Evolutionary conservation across 2,113 vertebrate species (phyloP).

Genomic region (Collichthys lucidus): DNA sequence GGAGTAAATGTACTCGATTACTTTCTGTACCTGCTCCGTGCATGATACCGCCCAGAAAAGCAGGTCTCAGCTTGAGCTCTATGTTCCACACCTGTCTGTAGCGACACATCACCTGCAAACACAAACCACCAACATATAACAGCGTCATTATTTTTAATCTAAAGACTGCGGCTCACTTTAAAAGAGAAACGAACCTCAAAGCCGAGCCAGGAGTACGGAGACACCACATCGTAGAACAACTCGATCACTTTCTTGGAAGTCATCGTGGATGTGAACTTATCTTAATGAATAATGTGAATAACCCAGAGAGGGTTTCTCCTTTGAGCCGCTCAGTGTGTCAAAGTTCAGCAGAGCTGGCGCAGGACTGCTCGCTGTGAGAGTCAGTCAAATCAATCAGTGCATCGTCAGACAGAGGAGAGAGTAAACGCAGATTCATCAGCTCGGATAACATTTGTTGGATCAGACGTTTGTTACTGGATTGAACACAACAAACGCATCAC

Average conservation of each 20-base stretch:
- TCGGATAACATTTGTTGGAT: neutral
- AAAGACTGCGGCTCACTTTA: no score
- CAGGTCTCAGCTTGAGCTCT: slow-evolving; percentile 87
- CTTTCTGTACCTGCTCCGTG: slow-evolving; percentile 83
- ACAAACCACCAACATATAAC: neutral
- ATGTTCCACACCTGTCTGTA: slow-evolving; percentile 92
- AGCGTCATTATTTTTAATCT: neutral
- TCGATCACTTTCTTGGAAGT: slow-evolving; percentile 82
- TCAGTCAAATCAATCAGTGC: neutral
- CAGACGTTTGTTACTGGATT: neutral
- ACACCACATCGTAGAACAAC: slow-evolving; percentile 90
- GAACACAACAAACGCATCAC: neutral
- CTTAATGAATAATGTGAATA: neutral
- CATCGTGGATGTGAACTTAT: slow-evolving; percentile 69
- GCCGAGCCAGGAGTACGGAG: slow-evolving; percentile 89
- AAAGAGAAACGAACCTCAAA: slow-evolving; percentile 85
- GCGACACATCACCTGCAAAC: slow-evolving; percentile 88
- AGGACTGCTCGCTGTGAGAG: neutral
- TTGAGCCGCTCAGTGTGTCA: slow-evolving; percentile 23
- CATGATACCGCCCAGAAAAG: slow-evolving; percentile 87
- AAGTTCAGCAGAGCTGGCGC: slow-evolving; percentile 37
- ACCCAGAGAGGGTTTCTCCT: neutral
- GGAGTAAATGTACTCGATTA: neutral
- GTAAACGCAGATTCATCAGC: neutral
- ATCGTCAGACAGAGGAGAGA: neutral